A percentile compares a stretch with the other conserved stretches of the same genome.
These are phyloP conservation scores for Drosophila pectinifera DNA, from an alignment of 1,140 invertebrate genomes.

Conservation along the genomic window DNA sequence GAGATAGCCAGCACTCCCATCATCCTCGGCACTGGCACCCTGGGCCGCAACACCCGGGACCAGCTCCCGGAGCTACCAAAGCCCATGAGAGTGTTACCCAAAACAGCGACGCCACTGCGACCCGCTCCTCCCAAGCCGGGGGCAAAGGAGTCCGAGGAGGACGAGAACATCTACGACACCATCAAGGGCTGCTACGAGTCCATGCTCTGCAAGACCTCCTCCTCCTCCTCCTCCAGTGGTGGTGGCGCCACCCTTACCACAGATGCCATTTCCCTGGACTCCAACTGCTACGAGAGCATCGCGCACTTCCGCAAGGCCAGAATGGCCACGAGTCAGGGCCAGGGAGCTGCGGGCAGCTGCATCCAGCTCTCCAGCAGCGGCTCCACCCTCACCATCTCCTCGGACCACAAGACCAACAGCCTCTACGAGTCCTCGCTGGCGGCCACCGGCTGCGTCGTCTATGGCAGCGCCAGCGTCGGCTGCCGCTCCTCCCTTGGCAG, in stretches of 20 bases:
- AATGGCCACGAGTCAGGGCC: constrained; percentile 50
- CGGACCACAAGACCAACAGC: constrained; percentile 89
- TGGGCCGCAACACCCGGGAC: constrained; percentile 75
- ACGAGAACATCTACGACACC: constrained; percentile 87
- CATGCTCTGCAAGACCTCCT: constrained; percentile 44
- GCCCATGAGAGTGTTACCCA: constrained; percentile 73
- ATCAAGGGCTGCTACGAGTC: constrained; percentile 86
- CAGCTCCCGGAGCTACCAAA: constrained; percentile 74
- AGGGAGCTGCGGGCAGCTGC: constrained; percentile 79
- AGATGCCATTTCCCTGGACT: constrained; percentile 84
- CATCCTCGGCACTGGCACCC: constrained; percentile 25
- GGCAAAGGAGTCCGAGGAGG: constrained; percentile 57
- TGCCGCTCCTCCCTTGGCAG: constrained; percentile 64
- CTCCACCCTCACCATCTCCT: constrained; percentile 86
- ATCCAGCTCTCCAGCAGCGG: constrained; percentile 85
- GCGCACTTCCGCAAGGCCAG: constrained; percentile 84
- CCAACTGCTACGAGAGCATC: constrained; percentile 87
- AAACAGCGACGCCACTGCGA: constrained; percentile 48
- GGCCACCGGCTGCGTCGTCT: constrained; percentile 78
- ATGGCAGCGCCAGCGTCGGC: constrained; percentile 84
- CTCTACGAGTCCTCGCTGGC: constrained; percentile 86
- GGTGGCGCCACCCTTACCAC: constrained; percentile 23
- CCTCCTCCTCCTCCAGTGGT: constrained; percentile 27
- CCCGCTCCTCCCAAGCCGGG: constrained; percentile 61
- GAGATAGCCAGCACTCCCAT: constrained; percentile 35